Evolutionary conservation across 2,888 invertebrate genomes (phyloP).

Genomic region (Melanargia galathea): DNA sequence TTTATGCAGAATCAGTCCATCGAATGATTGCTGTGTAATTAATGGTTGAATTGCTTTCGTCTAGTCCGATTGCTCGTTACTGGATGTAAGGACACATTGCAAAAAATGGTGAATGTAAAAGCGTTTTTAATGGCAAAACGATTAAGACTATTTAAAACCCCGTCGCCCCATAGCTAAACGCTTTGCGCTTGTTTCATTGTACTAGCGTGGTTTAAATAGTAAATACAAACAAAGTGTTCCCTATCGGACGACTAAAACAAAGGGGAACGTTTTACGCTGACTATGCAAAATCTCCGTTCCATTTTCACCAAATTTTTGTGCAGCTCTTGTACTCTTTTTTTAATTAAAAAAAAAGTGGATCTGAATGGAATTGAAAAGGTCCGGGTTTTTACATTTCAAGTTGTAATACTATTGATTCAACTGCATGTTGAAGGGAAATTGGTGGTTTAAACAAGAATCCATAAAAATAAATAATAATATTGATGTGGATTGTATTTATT

Average conservation of each 20-base stretch:
- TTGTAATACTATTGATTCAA: neutral
- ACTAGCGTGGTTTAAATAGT: constrained; percentile 30
- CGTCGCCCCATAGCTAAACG: neutral
- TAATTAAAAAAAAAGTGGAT: neutral
- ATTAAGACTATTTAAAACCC: constrained; percentile 5
- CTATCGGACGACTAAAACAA: constrained; percentile 30
- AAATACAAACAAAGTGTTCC: constrained; percentile 25
- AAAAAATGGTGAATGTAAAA: neutral
- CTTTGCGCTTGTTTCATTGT: constrained; percentile 12
- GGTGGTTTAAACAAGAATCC: neutral
- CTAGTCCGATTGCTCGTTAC: neutral
- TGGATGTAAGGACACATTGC: neutral
- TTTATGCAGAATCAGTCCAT: too few relatives aligned
- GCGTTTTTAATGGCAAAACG: neutral
- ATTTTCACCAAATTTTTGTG: constrained; percentile 13
- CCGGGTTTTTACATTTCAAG: neutral
- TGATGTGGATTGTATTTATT: too few relatives aligned
- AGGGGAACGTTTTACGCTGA: constrained; percentile 13
- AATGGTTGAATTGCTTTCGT: too few relatives aligned
- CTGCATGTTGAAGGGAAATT: constrained; percentile 1
- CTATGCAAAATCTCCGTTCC: constrained; percentile 21
- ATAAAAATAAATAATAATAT: too few relatives aligned
- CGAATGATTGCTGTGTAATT: too few relatives aligned
- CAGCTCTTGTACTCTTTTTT: neutral
- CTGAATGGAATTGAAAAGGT: constrained; percentile 4